These are phyloP conservation scores for Leptothorax acervorum DNA, from an alignment of 2,888 invertebrate genomes.

Conservation along the genomic window DNA sequence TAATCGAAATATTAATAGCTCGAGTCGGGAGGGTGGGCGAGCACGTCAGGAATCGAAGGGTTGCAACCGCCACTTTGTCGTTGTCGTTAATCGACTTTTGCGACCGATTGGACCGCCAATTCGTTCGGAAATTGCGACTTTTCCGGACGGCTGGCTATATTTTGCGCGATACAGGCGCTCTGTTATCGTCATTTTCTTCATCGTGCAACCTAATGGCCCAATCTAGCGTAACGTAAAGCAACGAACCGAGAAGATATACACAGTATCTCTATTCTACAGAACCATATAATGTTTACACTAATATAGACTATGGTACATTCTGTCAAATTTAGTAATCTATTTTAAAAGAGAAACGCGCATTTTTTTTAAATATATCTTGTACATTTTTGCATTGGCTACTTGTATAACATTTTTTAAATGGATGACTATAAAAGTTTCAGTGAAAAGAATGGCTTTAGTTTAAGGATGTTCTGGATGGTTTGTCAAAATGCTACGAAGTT, in stretches of 20 bases:
- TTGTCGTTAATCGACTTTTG: constrained; percentile 76
- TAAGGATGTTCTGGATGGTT: too few species aligned
- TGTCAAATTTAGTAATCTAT: constrained; percentile 6
- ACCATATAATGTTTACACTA: neutral
- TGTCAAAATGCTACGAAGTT: too few species aligned
- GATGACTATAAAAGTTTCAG: neutral
- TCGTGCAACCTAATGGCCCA: neutral
- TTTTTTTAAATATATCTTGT: neutral
- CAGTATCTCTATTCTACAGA: neutral
- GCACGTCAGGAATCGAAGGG: constrained; percentile 71
- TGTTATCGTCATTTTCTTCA: constrained; percentile 33
- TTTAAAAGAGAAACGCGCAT: too few species aligned
- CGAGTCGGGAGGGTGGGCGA: constrained; percentile 60
- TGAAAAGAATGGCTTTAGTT: neutral
- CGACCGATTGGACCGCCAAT: constrained; percentile 70
- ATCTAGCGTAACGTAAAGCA: constrained; percentile 8
- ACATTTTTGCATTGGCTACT: neutral
- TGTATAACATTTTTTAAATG: neutral
- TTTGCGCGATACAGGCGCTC: constrained; percentile 59
- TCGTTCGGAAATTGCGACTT: constrained; percentile 76
- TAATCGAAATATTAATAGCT: constrained; percentile 75
- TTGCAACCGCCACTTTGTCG: constrained; percentile 68
- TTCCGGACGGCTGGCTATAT: constrained; percentile 71
- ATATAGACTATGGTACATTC: neutral
- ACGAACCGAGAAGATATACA: neutral